A percentile compares a stretch with the other conserved stretches of the same genome.
phyloP scores from a whole-genome alignment of 2,797 vertebrate species.

The Poeciliopsis infans region DNA sequence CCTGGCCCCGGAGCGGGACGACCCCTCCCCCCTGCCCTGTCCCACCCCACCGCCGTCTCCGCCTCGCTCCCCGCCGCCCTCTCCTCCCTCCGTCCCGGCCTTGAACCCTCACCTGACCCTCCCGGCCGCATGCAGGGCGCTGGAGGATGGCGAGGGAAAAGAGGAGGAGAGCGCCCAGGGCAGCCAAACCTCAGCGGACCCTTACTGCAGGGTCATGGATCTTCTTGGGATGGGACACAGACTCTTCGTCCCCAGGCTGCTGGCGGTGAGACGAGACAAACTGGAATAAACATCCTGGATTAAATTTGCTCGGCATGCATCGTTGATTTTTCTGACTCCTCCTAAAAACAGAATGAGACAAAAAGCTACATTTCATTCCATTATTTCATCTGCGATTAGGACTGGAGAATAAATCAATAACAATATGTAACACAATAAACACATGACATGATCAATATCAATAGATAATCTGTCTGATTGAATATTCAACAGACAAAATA shows the following conservation, averaged over 20 bases:
- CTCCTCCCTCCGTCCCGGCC: conserved; percentile 65
- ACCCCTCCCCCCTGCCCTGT: conserved; percentile 80
- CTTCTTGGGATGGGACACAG: conserved; percentile 98
- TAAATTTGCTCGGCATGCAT: conserved; percentile 4
- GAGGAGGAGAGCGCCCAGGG: conserved; percentile 70
- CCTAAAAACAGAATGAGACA: conserved; percentile 5
- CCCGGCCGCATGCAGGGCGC: conserved; percentile 82
- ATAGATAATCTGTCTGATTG: no score
- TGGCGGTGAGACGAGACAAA: conserved; percentile 92
- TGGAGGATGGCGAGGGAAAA: conserved; percentile 88
- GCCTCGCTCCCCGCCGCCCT: conserved; percentile 69
- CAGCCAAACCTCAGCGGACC: conserved; percentile 86
- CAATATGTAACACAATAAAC: no score
- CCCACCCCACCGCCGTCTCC: conserved; percentile 69
- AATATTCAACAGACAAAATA: no score
- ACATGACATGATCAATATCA: no score
- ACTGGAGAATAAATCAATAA: no score
- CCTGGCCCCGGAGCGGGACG: conserved; percentile 89
- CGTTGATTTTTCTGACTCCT: conserved; percentile 9
- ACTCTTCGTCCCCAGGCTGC: conserved; percentile 94
- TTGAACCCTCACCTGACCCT: conserved; percentile 85
- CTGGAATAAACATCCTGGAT: conserved; percentile 15
- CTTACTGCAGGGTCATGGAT: conserved; percentile 91
- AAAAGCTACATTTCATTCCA: not conserved
- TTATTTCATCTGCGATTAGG: not conserved